These are phyloP conservation scores for Oreotragus oreotragus DNA, from an alignment of 2,113 vertebrate genomes.

Conservation along the genomic window DNA sequence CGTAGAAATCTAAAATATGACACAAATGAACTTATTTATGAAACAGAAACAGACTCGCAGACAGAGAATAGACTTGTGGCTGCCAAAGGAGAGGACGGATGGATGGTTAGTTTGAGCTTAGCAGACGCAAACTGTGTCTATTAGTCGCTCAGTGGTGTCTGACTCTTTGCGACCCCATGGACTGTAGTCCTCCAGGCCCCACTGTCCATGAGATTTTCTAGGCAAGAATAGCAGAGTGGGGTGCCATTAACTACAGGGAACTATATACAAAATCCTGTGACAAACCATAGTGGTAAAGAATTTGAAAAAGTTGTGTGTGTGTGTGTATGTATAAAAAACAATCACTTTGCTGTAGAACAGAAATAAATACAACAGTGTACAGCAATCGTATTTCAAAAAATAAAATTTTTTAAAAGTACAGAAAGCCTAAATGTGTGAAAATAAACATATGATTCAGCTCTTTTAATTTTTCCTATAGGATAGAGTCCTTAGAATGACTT, in stretches of 20 bases:
- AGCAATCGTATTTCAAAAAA: not conserved
- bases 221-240: not conserved
- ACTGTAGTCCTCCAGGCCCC: not conserved
- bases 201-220: not conserved
- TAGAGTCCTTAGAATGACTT: not conserved
- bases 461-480: not conserved
- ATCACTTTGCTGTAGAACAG: not conserved
- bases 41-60: not conserved
- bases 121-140: not conserved
- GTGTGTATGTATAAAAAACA: not conserved
- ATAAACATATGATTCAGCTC: not conserved
- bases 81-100: not conserved
- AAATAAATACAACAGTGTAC: not conserved
- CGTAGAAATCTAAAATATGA: not conserved
- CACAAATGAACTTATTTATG: not conserved
- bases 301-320: not conserved
- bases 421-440: not conserved
- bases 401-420: not conserved
- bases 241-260: not conserved
- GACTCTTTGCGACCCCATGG: not conserved
- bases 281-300: not conserved
- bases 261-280: not conserved
- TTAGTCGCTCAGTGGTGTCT: not conserved
- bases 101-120: not conserved
- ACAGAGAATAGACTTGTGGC: not conserved